Percentiles rank a stretch among this genome's conserved stretches.
phyloP scores from a whole-genome alignment of 2,888 invertebrate genomes.

The Apoda limacodes region DNA sequence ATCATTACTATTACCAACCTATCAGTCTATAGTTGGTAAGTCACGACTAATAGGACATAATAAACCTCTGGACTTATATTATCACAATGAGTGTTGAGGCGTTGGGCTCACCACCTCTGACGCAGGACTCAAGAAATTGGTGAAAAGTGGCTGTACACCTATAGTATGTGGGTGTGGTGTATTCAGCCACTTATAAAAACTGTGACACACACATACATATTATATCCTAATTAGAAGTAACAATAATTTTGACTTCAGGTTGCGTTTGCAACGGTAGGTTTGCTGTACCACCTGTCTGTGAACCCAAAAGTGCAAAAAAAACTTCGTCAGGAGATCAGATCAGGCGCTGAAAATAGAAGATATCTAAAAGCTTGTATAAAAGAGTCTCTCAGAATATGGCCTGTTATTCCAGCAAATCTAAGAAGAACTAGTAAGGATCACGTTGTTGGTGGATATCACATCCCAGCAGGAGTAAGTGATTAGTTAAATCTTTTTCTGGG shows the following conservation, averaged over 20 bases:
- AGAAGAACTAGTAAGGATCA: constrained; percentile 49
- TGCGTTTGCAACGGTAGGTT: constrained; percentile 39
- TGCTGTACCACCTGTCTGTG: constrained; percentile 66
- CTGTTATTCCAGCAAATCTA: constrained; percentile 44
- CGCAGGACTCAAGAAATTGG: too few species aligned
- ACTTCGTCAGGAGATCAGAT: constrained; percentile 41
- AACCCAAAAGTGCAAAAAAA: constrained; percentile 66
- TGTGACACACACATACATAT: not conserved
- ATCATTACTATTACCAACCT: too few species aligned
- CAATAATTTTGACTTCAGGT: constrained; percentile 34
- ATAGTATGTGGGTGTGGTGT: too few species aligned
- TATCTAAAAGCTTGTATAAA: constrained; percentile 75
- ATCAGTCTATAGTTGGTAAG: too few species aligned
- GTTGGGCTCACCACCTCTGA: too few species aligned
- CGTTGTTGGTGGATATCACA: constrained; percentile 44
- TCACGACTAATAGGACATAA: too few species aligned
- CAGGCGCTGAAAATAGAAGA: constrained; percentile 28
- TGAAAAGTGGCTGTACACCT: too few species aligned
- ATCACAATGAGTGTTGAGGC: too few species aligned
- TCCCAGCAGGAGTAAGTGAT: constrained; percentile 51
- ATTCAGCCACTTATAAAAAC: too few species aligned
- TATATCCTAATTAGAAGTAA: not conserved
- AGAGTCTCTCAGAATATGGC: constrained; percentile 64
- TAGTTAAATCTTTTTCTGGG: not conserved
- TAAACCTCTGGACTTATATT: too few species aligned